phyloP scores from a whole-genome alignment of 2,888 invertebrate genomes.

The Lithophane semibrunnea region DNA sequence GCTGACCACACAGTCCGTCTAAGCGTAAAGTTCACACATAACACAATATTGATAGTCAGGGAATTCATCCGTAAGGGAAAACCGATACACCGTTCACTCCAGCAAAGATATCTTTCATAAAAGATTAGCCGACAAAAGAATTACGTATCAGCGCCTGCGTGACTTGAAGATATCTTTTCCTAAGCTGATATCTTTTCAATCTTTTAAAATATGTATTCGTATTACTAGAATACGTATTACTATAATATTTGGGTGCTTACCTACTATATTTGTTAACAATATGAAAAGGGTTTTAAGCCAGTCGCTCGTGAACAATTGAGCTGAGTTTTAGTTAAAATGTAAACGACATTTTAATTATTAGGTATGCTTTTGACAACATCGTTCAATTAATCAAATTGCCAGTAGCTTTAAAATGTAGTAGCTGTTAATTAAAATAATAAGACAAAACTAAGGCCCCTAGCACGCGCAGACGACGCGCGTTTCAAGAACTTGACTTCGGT shows the following conservation, averaged over 20 bases:
- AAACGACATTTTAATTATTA: constrained; percentile 24
- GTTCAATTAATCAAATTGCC: constrained; percentile 23
- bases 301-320: constrained; percentile 9
- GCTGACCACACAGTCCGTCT: constrained; percentile 23
- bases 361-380: constrained; percentile 19
- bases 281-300: neutral
- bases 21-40: constrained; percentile 13
- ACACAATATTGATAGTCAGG: constrained; percentile 49
- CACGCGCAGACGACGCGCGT: too few species aligned
- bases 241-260: neutral
- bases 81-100: constrained; percentile 36
- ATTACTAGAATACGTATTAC: too few species aligned
- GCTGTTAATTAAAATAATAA: neutral
- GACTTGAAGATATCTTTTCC: constrained; percentile 57
- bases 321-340: constrained; percentile 23
- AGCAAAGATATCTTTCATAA: constrained; percentile 61
- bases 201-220: constrained; percentile 43
- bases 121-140: constrained; percentile 65
- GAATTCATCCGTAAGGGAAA: constrained; percentile 41
- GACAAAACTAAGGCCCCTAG: too few species aligned
- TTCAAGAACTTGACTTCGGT: too few species aligned
- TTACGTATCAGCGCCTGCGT: constrained; percentile 58
- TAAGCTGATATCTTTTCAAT: constrained; percentile 42
- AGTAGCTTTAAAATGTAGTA: constrained; percentile 1
- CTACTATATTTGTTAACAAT: neutral